Base-by-base conservation (phyloP, 2,888 invertebrate species). In the Lasioglossum leucozonium region DNA sequence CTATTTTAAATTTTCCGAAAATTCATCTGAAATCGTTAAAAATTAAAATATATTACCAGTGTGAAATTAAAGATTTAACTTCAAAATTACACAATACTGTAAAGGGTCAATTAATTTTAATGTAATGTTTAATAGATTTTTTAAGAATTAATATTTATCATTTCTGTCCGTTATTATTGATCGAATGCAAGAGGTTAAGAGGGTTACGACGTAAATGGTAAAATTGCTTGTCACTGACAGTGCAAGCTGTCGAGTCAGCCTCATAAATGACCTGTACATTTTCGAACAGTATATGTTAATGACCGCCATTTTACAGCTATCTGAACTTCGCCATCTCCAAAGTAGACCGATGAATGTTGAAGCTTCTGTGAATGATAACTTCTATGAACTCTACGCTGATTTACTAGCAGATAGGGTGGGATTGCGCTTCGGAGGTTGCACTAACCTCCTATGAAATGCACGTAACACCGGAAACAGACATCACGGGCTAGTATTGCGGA, bases 351-450 rank as follows among this genome's bases (percentile, higher is more conserved):
- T 80, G 44, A 26, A 69, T 44, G 30, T 26, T 73, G 79, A 81
- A 87, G 75, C 75, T 78, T 85, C 80, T 79, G 72, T 74, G 81
- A 88, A 89, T 83, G 69, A 83, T 86, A 88, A 88, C 87, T 82
- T 85, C 79, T 74, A 72, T 69, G 72, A 90, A 85, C 81, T 76
- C 73, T 81, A 81, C 79, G 87, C 85, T 87, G 89, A 91, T 90
- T 90, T 85, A 88, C 91, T 89, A 89, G 85, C 82, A 87, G 81
- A 71, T 76, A 69, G 87, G 73, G 82, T 87, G 89, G 91, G 91
- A 92, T 91, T 90, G 86, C 84, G 84, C 88, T 85, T 82, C 16
- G 81, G 81, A 78, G 90, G 85, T 79, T 79, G 73, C 85, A 71
- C 79, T 72, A 82, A 78, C 79, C 65, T 30, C 62, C 73, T 67